Base-by-base conservation (phyloP, 1,140 invertebrate genomes). In the Olivierus martensii region DNA sequence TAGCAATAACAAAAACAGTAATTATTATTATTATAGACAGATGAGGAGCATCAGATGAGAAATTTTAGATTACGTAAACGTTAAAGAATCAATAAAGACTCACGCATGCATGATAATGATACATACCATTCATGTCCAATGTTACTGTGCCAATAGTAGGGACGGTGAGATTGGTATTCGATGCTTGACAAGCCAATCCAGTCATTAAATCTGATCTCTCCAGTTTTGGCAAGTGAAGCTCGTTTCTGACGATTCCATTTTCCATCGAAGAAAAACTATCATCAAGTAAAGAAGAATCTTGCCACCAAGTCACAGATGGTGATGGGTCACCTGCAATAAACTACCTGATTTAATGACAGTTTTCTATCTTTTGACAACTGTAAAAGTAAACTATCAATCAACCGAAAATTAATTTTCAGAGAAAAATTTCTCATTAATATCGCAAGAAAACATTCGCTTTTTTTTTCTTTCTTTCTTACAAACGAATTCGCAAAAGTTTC, bases 131-230 rank as follows among this genome's bases (percentile, higher is more conserved):
- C 50, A 66, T 52, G 69, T 91, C 84, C 51, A 93, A 75, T 62
- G 82, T 80, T 15, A 91, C 80, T n/a, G 82, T 81, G 12, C 82
- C 76, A 46, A 81, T 79, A 15, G 87, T 70, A 43, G 83, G 79
- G 42, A 77, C 78, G 28, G 82, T 79, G 19, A 88, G 76, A 60
- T 79, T 75, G 6, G 84, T 88, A 67, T 90, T 90, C 58, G 78
- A 73, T n/a, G 86, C 84, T 65, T 84, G 80, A 65, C 86, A 90
- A 39, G 83, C 86, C 66, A 87, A 84, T 57, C 84, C 80, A 3
- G 83, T 79, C 51, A 83, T 79, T 46, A 87, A 76, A 69, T 88
- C 82, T 18, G 80, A 77, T 34, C 87, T 73, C 28, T 77, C 74
- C 47, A 88, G 76, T 15, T 77, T 74, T 36, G 77, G 77, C 74